Conservation (phyloP, 2,797 vertebrate genomes). For the Xyrichtys novacula region DNA sequence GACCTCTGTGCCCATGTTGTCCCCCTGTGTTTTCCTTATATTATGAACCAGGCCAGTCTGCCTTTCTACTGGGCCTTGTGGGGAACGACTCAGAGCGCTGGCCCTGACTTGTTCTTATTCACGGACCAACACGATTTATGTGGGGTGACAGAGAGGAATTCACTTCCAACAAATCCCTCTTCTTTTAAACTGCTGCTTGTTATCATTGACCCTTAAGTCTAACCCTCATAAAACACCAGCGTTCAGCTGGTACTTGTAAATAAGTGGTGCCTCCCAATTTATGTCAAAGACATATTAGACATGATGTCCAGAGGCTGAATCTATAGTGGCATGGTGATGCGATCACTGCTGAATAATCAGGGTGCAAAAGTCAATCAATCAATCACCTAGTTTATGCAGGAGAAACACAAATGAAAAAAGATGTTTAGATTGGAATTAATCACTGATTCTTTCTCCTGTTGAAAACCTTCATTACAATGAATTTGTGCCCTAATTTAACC, state of each 20-base stretch:
- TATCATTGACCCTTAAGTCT: constrained; percentile 80
- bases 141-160: constrained; percentile 86
- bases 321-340: constrained; percentile 29
- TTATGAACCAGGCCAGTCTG: constrained; percentile 49
- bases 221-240: constrained; percentile 76
- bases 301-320: constrained; percentile 34
- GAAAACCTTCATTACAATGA: constrained; percentile 28
- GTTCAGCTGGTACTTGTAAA: constrained; percentile 72
- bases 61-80: constrained; percentile 43
- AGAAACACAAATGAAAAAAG: constrained; percentile 16
- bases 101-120: constrained; percentile 66
- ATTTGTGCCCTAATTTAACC: constrained; percentile 61
- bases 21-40: constrained; percentile 58
- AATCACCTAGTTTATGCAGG: neutral
- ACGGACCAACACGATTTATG: constrained; percentile 80
- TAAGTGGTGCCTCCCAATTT: constrained; percentile 60
- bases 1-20: constrained; percentile 63
- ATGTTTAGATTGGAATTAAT: constrained; percentile 18
- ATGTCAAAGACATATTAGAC: constrained; percentile 60
- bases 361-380: constrained; percentile 15
- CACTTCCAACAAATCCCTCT: constrained; percentile 77
- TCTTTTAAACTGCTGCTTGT: constrained; percentile 78
- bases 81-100: constrained; percentile 60
- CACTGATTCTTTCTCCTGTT: constrained; percentile 15
- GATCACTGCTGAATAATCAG: constrained; percentile 1